These are phyloP conservation scores for Thaumetopoea pityocampa DNA, from an alignment of 1,140 invertebrate species.

Conservation along the genomic window DNA sequence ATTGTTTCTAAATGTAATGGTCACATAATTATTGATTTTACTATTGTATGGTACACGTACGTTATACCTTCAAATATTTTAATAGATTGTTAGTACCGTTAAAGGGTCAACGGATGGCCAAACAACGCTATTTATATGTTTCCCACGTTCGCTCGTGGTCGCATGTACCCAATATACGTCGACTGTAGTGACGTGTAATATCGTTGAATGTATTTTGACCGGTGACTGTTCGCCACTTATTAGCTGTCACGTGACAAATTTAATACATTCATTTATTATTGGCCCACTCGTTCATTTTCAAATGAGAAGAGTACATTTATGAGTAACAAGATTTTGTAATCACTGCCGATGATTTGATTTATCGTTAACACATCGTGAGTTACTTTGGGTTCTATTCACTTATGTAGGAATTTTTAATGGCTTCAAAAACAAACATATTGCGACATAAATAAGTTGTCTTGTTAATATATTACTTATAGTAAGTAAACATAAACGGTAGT, in stretches of 20 bases:
- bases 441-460: too few relatives aligned
- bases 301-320: too few relatives aligned
- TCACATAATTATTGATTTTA: slow-evolving; percentile 12
- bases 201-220: slow-evolving; percentile 35
- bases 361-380: too few relatives aligned
- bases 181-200: slow-evolving; percentile 34
- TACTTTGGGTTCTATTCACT: too few relatives aligned
- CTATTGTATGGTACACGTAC: neutral
- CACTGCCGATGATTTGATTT: too few relatives aligned
- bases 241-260: slow-evolving; percentile 21
- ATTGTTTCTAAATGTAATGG: slow-evolving; percentile 1
- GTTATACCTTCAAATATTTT: neutral
- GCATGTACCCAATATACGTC: slow-evolving; percentile 37
- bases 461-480: too few relatives aligned
- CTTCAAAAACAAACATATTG: too few relatives aligned
- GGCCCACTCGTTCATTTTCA: slow-evolving; percentile 2
- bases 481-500: too few relatives aligned
- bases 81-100: slow-evolving; percentile 30
- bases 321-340: too few relatives aligned
- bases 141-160: slow-evolving; percentile 50
- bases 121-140: slow-evolving; percentile 33
- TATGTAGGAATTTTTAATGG: too few relatives aligned
- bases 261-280: slow-evolving; percentile 15
- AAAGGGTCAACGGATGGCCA: slow-evolving; percentile 44
- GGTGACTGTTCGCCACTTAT: slow-evolving; percentile 31